Percentiles rank a stretch among this genome's conserved stretches.
Evolutionary conservation across 2,113 vertebrate genomes (phyloP).

Genomic region (Canis aureus): DNA sequence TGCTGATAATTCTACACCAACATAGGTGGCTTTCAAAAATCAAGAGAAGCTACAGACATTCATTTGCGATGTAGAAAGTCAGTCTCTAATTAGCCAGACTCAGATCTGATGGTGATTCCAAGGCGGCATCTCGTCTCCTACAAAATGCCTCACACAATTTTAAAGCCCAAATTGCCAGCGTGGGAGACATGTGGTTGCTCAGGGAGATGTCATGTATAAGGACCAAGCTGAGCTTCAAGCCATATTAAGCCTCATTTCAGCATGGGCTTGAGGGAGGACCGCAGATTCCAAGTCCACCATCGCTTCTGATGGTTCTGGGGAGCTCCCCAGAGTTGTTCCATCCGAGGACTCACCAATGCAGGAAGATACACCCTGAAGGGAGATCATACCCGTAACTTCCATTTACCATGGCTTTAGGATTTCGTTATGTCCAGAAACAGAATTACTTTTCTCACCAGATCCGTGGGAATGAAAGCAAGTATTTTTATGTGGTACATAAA

Average conservation of each 20-base stretch:
- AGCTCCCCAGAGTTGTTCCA: constrained; percentile 14
- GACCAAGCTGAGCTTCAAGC: not conserved
- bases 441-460: not conserved
- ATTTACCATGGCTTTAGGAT: not conserved
- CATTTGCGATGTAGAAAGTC: constrained; percentile 32
- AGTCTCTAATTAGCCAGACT: constrained; percentile 71
- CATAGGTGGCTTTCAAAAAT: constrained; percentile 12
- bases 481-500: constrained; percentile 16
- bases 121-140: not conserved
- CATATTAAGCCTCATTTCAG: not conserved
- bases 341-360: not conserved
- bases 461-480: not conserved
- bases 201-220: constrained; percentile 28
- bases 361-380: not conserved
- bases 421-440: constrained; percentile 36
- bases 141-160: constrained; percentile 21
- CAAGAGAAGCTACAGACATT: constrained; percentile 32
- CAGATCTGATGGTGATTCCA: constrained; percentile 1
- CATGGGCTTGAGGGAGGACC: not conserved
- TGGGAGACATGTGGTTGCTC: not conserved
- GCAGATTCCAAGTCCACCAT: not conserved
- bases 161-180: constrained; percentile 34
- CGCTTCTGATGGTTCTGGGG: not conserved
- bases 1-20: not conserved
- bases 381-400: not conserved